Base-by-base conservation (phyloP, 1,140 invertebrate genomes). In the Diachasmimorpha longicaudata region DNA sequence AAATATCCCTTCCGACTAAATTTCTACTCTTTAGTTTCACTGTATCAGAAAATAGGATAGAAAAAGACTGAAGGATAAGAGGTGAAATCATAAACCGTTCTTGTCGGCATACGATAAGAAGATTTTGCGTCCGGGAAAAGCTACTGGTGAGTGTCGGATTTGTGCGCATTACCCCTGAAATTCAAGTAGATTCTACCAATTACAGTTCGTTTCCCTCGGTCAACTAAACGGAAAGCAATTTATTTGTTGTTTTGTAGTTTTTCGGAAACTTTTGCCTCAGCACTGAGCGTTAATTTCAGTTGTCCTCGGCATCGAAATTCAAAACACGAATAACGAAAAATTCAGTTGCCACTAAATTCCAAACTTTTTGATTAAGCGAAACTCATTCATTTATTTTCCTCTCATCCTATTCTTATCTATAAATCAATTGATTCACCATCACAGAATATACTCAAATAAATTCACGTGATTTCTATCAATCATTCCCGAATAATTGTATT, bases 171-270 rank as follows among this genome's bases (percentile, higher is more conserved):
- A 66, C 25, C 52, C 3, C 14, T 63, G 55, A 42, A 66, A 72
- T 55, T 42, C 36, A 16, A 52, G 48, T 16, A 52, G 48, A 52
- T 39, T 63, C 14, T 25, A 36, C 67, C 11, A 67, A 74, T 66
- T 46, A 74, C 63, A 44, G 39, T 68, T 46, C 37, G 66, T 74
- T 74, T 74, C 58, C 13, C 69, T 16, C 9, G 31, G 36, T n/a
- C 14, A 8, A 69, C 31, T 42, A 1, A 42, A 69, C 4, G n/a
- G 67, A 69, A 69, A 69, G 36, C n/a, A 5, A 48, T 46, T 25
- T 4, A 14, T 23, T 63, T 63, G 48, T 13, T 13, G 14, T 52
- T 52, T 16, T n/a, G 14, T 52, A 42, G 48, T 9, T 13, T 14
- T 52, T 8, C 3, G 11, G 19, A 4, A 52, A 9, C 19, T 52